Conservation (phyloP, 2,113 vertebrate species). For the Podilymbus podiceps region DNA sequence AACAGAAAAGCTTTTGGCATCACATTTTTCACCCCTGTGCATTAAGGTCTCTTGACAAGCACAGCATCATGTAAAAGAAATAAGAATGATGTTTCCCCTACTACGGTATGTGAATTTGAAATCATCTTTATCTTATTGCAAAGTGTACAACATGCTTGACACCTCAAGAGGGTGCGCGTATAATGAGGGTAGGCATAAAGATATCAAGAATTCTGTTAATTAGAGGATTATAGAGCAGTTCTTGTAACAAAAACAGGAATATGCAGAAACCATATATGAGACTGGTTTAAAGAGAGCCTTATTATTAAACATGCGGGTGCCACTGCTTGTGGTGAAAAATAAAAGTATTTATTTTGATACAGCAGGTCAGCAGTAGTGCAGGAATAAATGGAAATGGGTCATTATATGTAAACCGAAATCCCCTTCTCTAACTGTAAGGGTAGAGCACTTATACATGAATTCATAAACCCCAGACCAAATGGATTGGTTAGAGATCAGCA, state of each 20-base stretch:
- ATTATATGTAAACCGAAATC: slow-evolving; percentile 31
- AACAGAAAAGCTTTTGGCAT: not conserved
- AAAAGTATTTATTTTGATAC: slow-evolving; percentile 28
- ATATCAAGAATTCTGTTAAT: slow-evolving; percentile 28
- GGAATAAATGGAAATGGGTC: slow-evolving; percentile 40
- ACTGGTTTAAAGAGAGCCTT: not conserved
- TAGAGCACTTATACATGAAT: slow-evolving; percentile 59
- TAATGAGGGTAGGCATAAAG: slow-evolving; percentile 30
- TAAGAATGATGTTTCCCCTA: not conserved
- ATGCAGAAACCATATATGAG: not conserved
- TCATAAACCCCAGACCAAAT: slow-evolving; percentile 64
- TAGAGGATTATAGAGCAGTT: not conserved
- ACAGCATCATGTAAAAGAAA: not conserved
- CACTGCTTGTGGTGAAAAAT: slow-evolving; percentile 4
- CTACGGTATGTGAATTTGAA: not conserved
- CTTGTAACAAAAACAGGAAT: not conserved
- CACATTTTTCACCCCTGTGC: not conserved
- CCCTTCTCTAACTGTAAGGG: not conserved
- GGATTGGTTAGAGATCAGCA: slow-evolving; percentile 71
- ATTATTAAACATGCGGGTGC: not conserved
- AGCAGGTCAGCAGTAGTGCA: not conserved
- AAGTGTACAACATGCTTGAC: not conserved
- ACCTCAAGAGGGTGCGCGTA: slow-evolving; percentile 31
- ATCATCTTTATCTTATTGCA: slow-evolving; percentile 4
- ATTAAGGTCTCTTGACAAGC: not conserved